Evolutionary conservation across 2,797 vertebrate species (phyloP).

Genomic region (Lithobates sylvaticus): DNA sequence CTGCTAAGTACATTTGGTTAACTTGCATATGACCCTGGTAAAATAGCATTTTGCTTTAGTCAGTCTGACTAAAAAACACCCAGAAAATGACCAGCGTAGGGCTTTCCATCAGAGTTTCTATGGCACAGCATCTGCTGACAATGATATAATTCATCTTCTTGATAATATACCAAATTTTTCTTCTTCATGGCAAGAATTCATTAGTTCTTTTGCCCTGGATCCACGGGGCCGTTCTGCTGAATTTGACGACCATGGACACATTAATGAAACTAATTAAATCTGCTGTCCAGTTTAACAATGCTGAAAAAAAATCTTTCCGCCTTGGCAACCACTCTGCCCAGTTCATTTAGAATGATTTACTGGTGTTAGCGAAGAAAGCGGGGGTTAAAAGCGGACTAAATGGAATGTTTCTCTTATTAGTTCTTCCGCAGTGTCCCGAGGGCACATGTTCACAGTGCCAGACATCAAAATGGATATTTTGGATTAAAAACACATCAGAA

Average conservation of each 20-base stretch:
- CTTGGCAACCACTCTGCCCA: background rate
- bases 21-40: no score
- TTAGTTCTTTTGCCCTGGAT: slow-evolving; percentile 9
- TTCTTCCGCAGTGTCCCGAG: no score
- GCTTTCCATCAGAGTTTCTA: background rate
- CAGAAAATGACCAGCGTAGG: no score
- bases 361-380: background rate
- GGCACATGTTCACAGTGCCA: no score
- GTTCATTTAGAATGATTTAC: background rate
- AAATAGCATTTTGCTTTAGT: no score
- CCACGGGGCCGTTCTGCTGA: background rate
- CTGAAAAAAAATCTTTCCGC: background rate
- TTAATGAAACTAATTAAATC: slow-evolving; percentile 10
- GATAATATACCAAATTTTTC: background rate
- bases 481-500: no score
- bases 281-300: slow-evolving; percentile 1
- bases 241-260: background rate
- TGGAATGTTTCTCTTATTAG: background rate
- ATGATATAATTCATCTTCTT: background rate
- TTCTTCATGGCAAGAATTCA: background rate
- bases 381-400: slow-evolving; percentile 2
- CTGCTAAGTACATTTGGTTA: no score
- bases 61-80: no score
- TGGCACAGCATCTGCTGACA: background rate
- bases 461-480: no score